Conservation (phyloP, 2,888 invertebrate genomes). For the Parasteatoda lunata region DNA sequence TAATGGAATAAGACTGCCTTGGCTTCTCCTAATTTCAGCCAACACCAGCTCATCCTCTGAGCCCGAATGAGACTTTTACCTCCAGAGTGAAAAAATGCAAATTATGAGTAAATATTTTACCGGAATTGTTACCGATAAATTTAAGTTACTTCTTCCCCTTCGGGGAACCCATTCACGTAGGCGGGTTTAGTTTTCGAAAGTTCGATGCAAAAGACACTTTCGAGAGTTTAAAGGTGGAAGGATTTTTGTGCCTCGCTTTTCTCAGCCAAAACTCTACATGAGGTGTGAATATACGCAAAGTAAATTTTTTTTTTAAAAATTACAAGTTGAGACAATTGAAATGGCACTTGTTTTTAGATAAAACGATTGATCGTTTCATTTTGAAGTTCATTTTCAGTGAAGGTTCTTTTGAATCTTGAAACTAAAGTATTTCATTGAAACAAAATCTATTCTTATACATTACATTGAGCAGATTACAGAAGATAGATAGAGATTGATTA, state of each 20-base stretch:
- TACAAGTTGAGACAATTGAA: no score
- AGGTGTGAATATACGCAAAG: no score
- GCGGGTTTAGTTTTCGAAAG: conserved; percentile 27
- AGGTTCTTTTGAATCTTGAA: no score
- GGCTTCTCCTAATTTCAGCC: conserved; percentile 61
- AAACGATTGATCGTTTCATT: no score
- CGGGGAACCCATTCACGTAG: conserved; percentile 9
- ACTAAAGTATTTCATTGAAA: no score
- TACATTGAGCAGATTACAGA: no score
- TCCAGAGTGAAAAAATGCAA: conserved; percentile 63
- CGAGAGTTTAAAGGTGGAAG: background rate
- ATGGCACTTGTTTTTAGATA: no score
- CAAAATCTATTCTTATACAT: no score
- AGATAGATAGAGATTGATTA: no score
- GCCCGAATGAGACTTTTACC: background rate
- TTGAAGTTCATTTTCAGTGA: no score
- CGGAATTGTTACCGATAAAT: conserved; percentile 66
- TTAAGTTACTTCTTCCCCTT: conserved; percentile 11
- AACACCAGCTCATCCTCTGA: background rate
- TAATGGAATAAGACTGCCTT: conserved; percentile 64
- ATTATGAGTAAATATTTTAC: conserved; percentile 65
- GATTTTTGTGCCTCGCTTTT: background rate
- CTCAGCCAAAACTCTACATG: no score
- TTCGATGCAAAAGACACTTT: conserved; percentile 28
- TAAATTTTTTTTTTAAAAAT: no score